Base-by-base conservation (phyloP, 2,888 invertebrate species). In the Merodon equestris region DNA sequence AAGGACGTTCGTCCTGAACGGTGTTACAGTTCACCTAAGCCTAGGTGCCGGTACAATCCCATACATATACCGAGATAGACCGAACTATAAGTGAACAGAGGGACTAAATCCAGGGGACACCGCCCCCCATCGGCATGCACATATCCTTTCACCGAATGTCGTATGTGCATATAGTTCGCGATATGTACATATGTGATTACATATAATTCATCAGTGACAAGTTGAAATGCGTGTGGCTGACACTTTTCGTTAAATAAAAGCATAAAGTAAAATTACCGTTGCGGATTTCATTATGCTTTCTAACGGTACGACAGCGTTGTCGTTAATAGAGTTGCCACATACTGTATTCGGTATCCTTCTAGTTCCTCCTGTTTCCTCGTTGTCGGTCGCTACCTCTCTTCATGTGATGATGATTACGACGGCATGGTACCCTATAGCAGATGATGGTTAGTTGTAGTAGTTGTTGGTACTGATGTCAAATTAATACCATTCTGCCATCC, bases 251-350 rank as follows among this genome's bases (percentile, higher is more conserved):
- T 77, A 61, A 67, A 67, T 72, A 67, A 77, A 67, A 67, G 42
- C 76, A 72, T 77, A 77, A 72, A 72, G 44, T 53, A 68, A 77
- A 77, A 72, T 77, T 77, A 57, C 67, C 53, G 67, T 67, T 58
- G 57, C 53, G 57, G 48, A 67, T 67, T 71, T 56, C 61, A 71
- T 61, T 67, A 61, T 53, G 17, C 40, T 57, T 17, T 13, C 51
- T 66, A 38, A 34, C 36, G 47, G 40, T 60, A 50, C 54, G 64
- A 54, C 34, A 13, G 10, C 18, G 58, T 64, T 27, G 54, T 38
- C 58, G 48, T 58, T 44, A 76, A 66, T 60, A 61, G 58, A 66
- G 71, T 54, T 50, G 50, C 3, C 3, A 27, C 27, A 27, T 7
- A 27, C 27, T 27, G 27, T 27, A 27, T 27, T 27, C 61, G 17